Evolutionary conservation across 1,140 invertebrate species (phyloP).

Genomic region (Episyrphus balteatus): DNA sequence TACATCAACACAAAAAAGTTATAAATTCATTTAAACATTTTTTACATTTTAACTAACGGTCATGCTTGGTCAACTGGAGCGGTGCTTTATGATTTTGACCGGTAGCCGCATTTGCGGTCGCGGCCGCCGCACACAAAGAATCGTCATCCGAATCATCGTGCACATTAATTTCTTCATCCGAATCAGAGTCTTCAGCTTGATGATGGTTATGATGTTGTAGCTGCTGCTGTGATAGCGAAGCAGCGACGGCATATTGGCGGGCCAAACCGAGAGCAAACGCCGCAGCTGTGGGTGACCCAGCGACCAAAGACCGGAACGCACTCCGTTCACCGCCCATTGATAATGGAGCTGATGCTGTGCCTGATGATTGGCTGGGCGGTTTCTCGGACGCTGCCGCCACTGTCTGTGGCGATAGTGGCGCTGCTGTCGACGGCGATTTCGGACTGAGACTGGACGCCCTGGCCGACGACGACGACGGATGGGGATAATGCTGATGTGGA

Average conservation of each 20-base stretch:
- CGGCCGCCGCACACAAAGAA: background rate
- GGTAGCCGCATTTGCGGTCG: background rate
- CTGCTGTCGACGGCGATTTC: constrained; percentile 13
- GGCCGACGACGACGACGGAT: background rate
- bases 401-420: constrained; percentile 12
- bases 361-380: constrained; percentile 20
- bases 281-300: constrained; percentile 35
- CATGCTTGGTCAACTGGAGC: constrained; percentile 33
- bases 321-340: constrained; percentile 75
- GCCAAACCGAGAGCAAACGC: constrained; percentile 39
- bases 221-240: constrained; percentile 37
- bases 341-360: constrained; percentile 18
- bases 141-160: constrained; percentile 52
- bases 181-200: constrained; percentile 39
- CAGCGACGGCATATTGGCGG: constrained; percentile 38
- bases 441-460: background rate
- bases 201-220: constrained; percentile 26
- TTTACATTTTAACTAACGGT: constrained; percentile 21
- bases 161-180: constrained; percentile 41
- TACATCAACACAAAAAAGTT: too few species aligned
- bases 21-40: too few species aligned
- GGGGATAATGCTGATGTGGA: background rate
- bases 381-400: background rate
- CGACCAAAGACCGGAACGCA: constrained; percentile 61
- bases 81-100: constrained; percentile 16